A percentile compares a stretch with the other conserved stretches of the same genome.
Evolutionary conservation across 2,888 invertebrate species (phyloP).

Genomic region (Cyaniris semiargus): DNA sequence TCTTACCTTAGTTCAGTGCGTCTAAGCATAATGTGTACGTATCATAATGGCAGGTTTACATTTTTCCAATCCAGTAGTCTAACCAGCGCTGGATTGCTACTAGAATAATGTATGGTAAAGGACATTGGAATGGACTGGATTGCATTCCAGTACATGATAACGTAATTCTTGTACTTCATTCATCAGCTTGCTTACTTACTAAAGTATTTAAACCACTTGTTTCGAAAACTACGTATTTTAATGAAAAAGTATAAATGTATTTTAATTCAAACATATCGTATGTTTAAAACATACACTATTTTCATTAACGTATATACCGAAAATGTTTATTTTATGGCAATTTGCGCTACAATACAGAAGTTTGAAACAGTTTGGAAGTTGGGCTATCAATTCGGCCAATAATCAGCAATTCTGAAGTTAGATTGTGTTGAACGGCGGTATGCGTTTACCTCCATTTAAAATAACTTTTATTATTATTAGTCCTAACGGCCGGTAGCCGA

Average conservation of each 20-base stretch:
- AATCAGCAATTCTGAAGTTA: slow-evolving; percentile 1
- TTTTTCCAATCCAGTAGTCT: too few relatives aligned
- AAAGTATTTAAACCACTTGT: too few relatives aligned
- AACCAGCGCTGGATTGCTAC: too few relatives aligned
- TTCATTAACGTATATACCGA: not conserved
- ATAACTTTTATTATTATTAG: slow-evolving; percentile 18
- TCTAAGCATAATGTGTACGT: too few relatives aligned
- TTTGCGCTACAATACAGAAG: not conserved
- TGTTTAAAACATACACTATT: not conserved
- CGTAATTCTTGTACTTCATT: too few relatives aligned
- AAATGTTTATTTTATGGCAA: not conserved
- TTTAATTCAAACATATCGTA: not conserved
- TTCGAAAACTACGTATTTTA: too few relatives aligned
- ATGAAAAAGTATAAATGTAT: not conserved
- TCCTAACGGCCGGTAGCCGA: not conserved
- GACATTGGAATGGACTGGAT: too few relatives aligned
- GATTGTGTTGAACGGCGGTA: slow-evolving; percentile 5
- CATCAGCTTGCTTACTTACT: too few relatives aligned
- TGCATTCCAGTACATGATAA: too few relatives aligned
- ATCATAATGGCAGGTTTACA: too few relatives aligned
- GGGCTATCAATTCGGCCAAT: slow-evolving; percentile 3
- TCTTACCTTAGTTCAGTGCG: too few relatives aligned
- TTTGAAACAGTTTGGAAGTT: not conserved
- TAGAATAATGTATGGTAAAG: too few relatives aligned
- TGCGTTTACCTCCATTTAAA: slow-evolving; percentile 11